Percentiles rank a stretch among this genome's conserved stretches.
Conservation (phyloP, 2,888 invertebrate species). For the Cerastis rubricosa region DNA sequence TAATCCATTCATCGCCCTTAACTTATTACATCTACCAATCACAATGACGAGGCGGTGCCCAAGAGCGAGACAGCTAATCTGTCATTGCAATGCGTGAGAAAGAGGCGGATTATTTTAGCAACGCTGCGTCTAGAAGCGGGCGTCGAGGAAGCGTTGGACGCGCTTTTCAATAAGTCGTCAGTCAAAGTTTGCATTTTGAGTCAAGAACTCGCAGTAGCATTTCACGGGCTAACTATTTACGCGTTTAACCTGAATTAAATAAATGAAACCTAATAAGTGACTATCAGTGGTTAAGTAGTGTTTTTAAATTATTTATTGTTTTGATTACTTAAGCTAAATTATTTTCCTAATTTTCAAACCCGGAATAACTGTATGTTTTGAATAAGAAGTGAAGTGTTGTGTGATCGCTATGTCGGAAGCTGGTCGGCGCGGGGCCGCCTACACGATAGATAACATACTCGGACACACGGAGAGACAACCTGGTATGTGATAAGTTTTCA, state of each 20-base stretch:
- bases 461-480: conserved; percentile 79
- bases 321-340: background rate
- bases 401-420: conserved; percentile 73
- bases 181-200: conserved; percentile 73
- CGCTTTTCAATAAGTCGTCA: conserved; percentile 63
- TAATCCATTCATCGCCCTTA: conserved; percentile 68
- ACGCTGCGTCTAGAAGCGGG: conserved; percentile 69
- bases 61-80: conserved; percentile 67
- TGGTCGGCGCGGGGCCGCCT: conserved; percentile 83
- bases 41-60: conserved; percentile 73
- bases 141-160: conserved; percentile 65
- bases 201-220: conserved; percentile 56
- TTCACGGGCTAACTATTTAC: conserved; percentile 62
- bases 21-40: conserved; percentile 72
- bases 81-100: conserved; percentile 44
- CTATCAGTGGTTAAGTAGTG: conserved; percentile 30
- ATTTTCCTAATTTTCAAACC: conserved; percentile 17
- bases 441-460: conserved; percentile 87
- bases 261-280: conserved; percentile 30
- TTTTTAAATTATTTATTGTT: conserved; percentile 14
- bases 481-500: conserved; percentile 64
- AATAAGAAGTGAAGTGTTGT: conserved; percentile 58
- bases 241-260: conserved; percentile 37
- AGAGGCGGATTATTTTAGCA: conserved; percentile 60
- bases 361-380: conserved; percentile 30